Percentiles rank a stretch among this genome's conserved stretches.
Evolutionary conservation across 2,113 vertebrate species (phyloP).

Genomic region (Thinocorus orbignyianus): DNA sequence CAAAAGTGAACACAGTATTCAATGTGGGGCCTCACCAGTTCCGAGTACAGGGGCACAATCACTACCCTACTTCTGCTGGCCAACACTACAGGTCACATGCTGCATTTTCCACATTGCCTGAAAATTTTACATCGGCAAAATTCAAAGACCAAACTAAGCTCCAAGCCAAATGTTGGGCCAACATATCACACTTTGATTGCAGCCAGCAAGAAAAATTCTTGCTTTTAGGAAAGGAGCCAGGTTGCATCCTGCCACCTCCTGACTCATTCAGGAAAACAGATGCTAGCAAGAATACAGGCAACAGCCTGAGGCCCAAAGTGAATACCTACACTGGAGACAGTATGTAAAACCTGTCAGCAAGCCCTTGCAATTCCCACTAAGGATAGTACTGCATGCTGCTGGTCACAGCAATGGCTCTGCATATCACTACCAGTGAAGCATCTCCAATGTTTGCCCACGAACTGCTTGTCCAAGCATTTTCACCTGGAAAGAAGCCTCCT

Average conservation of each 20-base stretch:
- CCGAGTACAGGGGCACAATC: background rate
- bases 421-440: background rate
- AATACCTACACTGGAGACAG: background rate
- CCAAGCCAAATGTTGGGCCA: background rate
- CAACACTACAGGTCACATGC: background rate
- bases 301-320: background rate
- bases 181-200: background rate
- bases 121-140: background rate
- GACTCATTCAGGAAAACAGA: background rate
- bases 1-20: background rate
- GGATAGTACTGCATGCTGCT: background rate
- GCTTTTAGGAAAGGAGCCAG: background rate
- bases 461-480: background rate
- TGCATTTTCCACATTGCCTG: background rate
- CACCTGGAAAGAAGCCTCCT: background rate
- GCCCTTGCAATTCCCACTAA: background rate
- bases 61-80: background rate
- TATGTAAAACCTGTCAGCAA: background rate
- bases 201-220: background rate
- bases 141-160: background rate
- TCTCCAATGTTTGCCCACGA: background rate
- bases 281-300: background rate
- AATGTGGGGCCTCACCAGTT: background rate
- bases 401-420: background rate
- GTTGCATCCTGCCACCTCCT: background rate